Base-by-base conservation (phyloP, 2,113 vertebrate genomes). In the Corythaeola cristata region DNA sequence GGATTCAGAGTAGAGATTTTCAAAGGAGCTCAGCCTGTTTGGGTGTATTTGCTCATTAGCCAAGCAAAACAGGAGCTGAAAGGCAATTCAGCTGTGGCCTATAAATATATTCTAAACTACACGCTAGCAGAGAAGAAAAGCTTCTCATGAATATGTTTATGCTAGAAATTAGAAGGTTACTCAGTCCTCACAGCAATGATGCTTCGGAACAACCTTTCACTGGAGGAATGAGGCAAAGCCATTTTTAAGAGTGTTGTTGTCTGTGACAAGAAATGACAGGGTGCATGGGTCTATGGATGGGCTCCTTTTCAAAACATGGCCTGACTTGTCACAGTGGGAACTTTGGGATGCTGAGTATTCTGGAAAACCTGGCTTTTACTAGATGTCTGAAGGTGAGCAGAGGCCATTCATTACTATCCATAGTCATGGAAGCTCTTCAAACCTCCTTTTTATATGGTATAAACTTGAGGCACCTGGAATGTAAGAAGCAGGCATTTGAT, bases 151-250 rank as follows among this genome's bases (percentile, higher is more conserved):
- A 91, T 88, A 79, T 77, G 62, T 72, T 93, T 91, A 75, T 64
- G 30, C 58, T 94, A 69, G 44, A 96, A 95, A 97, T 96, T 91
- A 96, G 80, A 87, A 96, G 91, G 93, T 94, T 91, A 89, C 81
- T 87, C 81, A 93, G 23, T 78, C 77, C 87, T 89, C 71, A 82
- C 69, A 91, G 93, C 73, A 87, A 47, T 32, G 49, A 87, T 92
- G 87, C 44, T 85, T 93, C 76, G 62, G 58, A 94, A 78, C 39
- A 93, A 62, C 33, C 19, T 91, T 91, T 91, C 75, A 83, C 85
- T 50, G 41, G 69, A 66, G 71, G 56, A 91, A 91, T 28, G 58
- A 76, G 35, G 71, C 63, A 94, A 93, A 87, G 58, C 39, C 76
- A 44, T 85, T 78, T 78, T 64, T 32, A 78, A 56, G 73, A 69